Evolutionary conservation across 2,797 vertebrate species (phyloP).

Genomic region (Coendou prehensilis): DNA sequence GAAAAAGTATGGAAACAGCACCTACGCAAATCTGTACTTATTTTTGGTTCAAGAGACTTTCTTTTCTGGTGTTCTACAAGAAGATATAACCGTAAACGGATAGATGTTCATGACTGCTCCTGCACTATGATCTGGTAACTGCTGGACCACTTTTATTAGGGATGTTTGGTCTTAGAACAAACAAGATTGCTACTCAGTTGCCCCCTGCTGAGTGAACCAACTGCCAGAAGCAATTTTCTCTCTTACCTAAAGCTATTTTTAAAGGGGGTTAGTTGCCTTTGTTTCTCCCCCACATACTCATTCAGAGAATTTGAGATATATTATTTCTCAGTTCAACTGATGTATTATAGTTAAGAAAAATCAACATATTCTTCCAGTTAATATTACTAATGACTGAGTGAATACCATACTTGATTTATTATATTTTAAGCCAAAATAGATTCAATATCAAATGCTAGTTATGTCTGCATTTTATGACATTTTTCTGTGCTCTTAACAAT

Average conservation of each 20-base stretch:
- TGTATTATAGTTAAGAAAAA: constrained; percentile 18
- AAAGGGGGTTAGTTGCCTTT: neutral
- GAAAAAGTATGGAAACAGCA: neutral
- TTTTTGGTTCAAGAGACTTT: neutral
- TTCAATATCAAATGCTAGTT: neutral
- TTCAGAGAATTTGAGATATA: neutral
- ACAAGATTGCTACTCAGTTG: neutral
- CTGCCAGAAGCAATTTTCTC: neutral
- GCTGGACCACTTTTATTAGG: neutral
- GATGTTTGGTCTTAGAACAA: neutral
- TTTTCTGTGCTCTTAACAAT: neutral
- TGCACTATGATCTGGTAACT: neutral
- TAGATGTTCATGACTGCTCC: neutral
- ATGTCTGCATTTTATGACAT: neutral
- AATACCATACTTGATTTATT: neutral
- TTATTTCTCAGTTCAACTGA: neutral
- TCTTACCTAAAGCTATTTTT: constrained; percentile 3
- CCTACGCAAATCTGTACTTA: neutral
- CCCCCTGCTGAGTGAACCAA: neutral
- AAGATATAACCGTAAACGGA: neutral
- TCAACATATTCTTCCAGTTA: neutral
- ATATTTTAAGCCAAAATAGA: constrained; percentile 18
- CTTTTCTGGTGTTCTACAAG: neutral
- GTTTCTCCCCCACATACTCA: neutral
- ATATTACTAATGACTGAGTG: neutral